Base-by-base conservation (phyloP, 2,113 vertebrate species). In the Carassius gibelio region DNA sequence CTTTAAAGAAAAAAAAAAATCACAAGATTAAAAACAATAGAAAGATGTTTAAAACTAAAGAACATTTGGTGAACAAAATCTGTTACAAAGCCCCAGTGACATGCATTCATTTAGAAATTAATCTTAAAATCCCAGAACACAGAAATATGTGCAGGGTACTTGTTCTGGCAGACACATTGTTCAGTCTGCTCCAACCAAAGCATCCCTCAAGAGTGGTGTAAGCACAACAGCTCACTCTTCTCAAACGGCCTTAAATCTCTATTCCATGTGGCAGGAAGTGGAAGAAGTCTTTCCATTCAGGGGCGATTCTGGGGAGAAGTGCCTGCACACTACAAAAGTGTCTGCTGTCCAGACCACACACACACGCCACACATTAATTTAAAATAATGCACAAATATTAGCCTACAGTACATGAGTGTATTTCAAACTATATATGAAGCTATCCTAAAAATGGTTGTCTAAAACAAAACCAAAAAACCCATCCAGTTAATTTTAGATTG, bases 191-290 rank as follows among this genome's bases (percentile, higher is more conserved):
- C 10, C 66, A 72, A 72, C 81, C 81, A 42, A 6, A 4, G 34
- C 68, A 83, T 83, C 81, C 48, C 68, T 72, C 30, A 38, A 80
- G 77, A 80, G 62, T 59, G 30, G 57, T 59, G 55, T 69, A 79
- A 84, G 77, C 77, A 75, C 36, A 42, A 69, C 23, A 74, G 61
- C 66, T 78, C 69, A 45, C 52, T 86, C 52, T 76, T 84, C 78
- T 85, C 72, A n/a, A 79, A 80, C 79, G 74, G 79, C 82, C 36
- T 78, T 69, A 75, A 71, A 89, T 89, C 78, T 69, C 23, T 72
- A 85, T 89, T 88, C 87, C 88, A 89, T 86, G 86, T 89, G 88
- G 79, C 88, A 88, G 88, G 88, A 89, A 89, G 68, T 75, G 52
- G 87, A 78, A 76, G 77, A 76, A 81, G 66, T 86, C 48, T 88